Evolutionary conservation across 2,888 invertebrate species (phyloP), one percentile per base, ranked within the genome.

Genomic region (Clusia tigrina): DNA sequence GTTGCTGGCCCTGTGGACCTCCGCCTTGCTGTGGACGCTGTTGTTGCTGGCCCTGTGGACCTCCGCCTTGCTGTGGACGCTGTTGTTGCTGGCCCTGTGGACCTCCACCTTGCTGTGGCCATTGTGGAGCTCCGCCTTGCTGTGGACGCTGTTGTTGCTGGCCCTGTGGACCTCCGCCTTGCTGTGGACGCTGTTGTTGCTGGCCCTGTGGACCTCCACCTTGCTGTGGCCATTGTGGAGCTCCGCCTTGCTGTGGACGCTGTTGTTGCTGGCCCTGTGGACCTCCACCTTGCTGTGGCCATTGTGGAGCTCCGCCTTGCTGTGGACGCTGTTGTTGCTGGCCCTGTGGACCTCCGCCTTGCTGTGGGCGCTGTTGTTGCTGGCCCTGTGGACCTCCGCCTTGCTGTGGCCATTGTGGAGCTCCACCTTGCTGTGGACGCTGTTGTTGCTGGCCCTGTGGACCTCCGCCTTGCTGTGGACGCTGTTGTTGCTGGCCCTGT

Each of bases 21-120:
- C n/a, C n/a, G n/a, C 63, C 65, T 22, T 48, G 64, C 17, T 42
- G 51, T 9, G 46, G 54, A 3, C 60, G 58, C 37, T 58, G 60
- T 15, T 62, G 58, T 32, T 15, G 57, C 12, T 55, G 63, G 10
- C 51, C 51, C 58, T 54, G 64, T 26, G 62, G 64, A 22, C 63
- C 61, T 15, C 53, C 54, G n/a, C 48, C 52, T 25, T 22, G 38
- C 17, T 38, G 12, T 37, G 23, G 12, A 1, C n/a, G 46, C 3
- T 2, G 46, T 2, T 20, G 32, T 25, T 48, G 54, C 17, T 54
- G 42, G 2, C 55, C 37, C 51, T 60, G 62, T 20, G 37, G 60
- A 22, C 56, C 55, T 12, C 61, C 38, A 20, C 51, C 26, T 10
- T 54, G 59, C 12, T 32, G 42, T 60, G 57, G 65, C 37, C 55